Evolutionary conservation across 2,113 vertebrate species (phyloP), one percentile per base, ranked within the genome.

Genomic region (Urocitellus parryii): DNA sequence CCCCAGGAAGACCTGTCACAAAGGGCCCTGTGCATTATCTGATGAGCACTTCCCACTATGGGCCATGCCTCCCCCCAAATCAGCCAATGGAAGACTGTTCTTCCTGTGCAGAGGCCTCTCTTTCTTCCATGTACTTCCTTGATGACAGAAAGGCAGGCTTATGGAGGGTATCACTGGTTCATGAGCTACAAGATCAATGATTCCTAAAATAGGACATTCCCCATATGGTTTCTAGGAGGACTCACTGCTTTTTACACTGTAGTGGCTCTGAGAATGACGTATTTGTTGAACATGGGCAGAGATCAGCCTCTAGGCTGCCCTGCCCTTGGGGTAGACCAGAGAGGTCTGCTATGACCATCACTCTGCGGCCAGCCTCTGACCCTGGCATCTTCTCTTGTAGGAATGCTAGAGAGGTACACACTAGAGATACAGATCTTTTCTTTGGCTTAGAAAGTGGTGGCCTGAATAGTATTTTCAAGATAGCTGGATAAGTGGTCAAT

Each of bases 1-100:
- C 22, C 39, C 8, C 4, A 24, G 65, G 51, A 29, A 37, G 12
- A 45, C 2, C 1, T 27, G 48, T 34, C 73, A 48, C 34, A 22
- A n/a, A 78, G 42, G 16, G 53, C 27, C 0, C 9, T 0, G 0
- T 0, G 18, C 13, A 14, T 25, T 2, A 56, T 48, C 34, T 10
- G 53, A 34, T 1, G 6, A 37, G 51, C 24, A 8, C 42, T 32
- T 56, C 56, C 67, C 17, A 8, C 45, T 22, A 56, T 3, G 22
- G 34, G 24, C 58, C 3, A 3, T 22, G 16, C 18, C 11, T 37
- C n/a, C 4, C 27, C 34, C 14, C 3, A 68, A 68, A 14, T 16
- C 53, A 32, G 12, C 32, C 32, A 37, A 51, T 12, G 39, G 56
- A 72, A 63, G 61, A 65, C 37, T 17, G 37, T 14, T 9, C 77